Conservation (phyloP, 2,888 invertebrate species). For the Hypselothyrea guttata region DNA sequence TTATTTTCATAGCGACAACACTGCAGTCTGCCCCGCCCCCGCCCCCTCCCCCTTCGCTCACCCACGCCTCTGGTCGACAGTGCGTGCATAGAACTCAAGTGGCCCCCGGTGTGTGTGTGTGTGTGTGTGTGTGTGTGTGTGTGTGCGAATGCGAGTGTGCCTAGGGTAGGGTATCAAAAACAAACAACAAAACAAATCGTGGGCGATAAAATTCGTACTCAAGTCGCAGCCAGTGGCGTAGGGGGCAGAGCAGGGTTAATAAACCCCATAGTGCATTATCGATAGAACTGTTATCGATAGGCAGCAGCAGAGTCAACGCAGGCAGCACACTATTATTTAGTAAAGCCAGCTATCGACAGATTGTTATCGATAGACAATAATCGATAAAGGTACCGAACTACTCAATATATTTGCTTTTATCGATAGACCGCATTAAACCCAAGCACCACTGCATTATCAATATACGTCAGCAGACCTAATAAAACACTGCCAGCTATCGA, state of each 20-base stretch:
- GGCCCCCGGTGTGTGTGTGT: no score
- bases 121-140: conserved; percentile 33
- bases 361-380: no score
- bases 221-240: conserved; percentile 31
- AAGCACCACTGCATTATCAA: no score
- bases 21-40: conserved; percentile 1
- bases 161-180: conserved; percentile 61
- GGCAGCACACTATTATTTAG: no score
- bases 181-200: conserved; percentile 64
- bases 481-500: no score
- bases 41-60: not conserved
- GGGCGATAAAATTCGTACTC: conserved; percentile 69
- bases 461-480: no score
- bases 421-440: no score
- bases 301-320: no score
- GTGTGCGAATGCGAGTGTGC: conserved; percentile 34
- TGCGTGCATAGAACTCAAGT: not conserved
- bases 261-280: no score
- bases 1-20: conserved; percentile 44
- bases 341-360: no score
- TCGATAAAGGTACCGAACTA: no score
- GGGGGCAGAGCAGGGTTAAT: not conserved
- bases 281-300: conserved; percentile 1
- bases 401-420: no score
- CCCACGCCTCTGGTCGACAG: conserved; percentile 2